Conservation (phyloP, 2,888 invertebrate genomes). For the Parnassius orleans region DNA sequence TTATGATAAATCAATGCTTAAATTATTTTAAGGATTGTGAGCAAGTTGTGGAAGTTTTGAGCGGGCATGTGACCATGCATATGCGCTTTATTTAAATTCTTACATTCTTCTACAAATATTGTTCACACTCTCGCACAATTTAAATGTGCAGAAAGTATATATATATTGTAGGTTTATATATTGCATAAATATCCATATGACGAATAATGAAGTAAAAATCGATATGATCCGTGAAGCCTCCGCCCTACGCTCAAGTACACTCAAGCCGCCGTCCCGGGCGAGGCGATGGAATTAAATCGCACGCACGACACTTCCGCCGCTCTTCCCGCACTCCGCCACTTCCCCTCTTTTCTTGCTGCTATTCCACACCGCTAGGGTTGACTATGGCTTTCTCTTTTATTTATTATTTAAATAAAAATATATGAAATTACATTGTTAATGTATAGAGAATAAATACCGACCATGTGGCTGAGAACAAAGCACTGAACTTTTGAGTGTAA, state of each 20-base stretch:
- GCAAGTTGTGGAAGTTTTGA: too few species aligned
- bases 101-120: too few species aligned
- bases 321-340: slow-evolving; percentile 35
- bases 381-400: not conserved
- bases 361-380: slow-evolving; percentile 10
- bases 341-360: slow-evolving; percentile 32
- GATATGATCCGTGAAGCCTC: slow-evolving; percentile 21
- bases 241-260: slow-evolving; percentile 39
- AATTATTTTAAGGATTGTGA: too few species aligned
- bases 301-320: slow-evolving; percentile 74
- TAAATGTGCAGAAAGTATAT: not conserved
- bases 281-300: slow-evolving; percentile 80
- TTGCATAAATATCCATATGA: slow-evolving; percentile 1
- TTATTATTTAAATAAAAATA: not conserved
- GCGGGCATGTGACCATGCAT: too few species aligned
- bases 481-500: too few species aligned
- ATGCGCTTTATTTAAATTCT: too few species aligned
- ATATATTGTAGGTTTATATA: not conserved
- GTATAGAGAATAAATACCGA: not conserved
- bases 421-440: not conserved
- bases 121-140: not conserved
- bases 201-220: slow-evolving; percentile 27
- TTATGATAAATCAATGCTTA: too few species aligned
- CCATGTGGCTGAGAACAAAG: too few species aligned
- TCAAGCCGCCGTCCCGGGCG: slow-evolving; percentile 57